Evolutionary conservation across 2,797 vertebrate species (phyloP).

Genomic region (Syngnathus acus): DNA sequence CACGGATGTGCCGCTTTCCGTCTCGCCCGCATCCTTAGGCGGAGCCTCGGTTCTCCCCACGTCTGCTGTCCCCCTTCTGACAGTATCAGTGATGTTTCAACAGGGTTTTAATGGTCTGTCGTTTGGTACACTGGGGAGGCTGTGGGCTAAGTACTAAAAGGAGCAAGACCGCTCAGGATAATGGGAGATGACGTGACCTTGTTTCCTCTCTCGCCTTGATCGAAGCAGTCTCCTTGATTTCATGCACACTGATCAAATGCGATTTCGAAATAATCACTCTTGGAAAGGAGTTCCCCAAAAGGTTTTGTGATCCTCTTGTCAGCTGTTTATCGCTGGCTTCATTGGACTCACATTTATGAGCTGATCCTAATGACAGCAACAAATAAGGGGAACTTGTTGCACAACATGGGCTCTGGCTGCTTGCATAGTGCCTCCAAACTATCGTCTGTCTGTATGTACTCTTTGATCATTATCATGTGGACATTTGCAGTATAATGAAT

Average conservation of each 20-base stretch:
- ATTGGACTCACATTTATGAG: no score
- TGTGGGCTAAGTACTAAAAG: constrained; percentile 43
- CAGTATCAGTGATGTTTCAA: constrained; percentile 56
- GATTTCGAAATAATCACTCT: not conserved
- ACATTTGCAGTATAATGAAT: not conserved
- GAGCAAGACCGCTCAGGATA: constrained; percentile 25
- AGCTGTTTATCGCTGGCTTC: not conserved
- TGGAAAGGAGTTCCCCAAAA: not conserved
- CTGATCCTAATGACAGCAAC: not conserved
- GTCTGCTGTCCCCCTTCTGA: constrained; percentile 30
- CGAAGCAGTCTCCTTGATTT: not conserved
- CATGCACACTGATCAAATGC: not conserved
- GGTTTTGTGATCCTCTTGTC: not conserved
- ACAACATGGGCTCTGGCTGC: constrained; percentile 27
- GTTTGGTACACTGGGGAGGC: constrained; percentile 49
- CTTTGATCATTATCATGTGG: constrained; percentile 16
- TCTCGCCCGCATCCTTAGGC: constrained; percentile 4
- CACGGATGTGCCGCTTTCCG: not conserved
- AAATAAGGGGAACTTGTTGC: constrained; percentile 19
- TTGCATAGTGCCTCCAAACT: constrained; percentile 15
- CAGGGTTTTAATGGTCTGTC: constrained; percentile 58
- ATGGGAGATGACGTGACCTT: constrained; percentile 61
- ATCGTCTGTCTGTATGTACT: not conserved
- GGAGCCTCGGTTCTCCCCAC: constrained; percentile 14
- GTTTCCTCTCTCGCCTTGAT: constrained; percentile 30